phyloP scores from a whole-genome alignment of 2,113 vertebrate genomes.

The Equus quagga region DNA sequence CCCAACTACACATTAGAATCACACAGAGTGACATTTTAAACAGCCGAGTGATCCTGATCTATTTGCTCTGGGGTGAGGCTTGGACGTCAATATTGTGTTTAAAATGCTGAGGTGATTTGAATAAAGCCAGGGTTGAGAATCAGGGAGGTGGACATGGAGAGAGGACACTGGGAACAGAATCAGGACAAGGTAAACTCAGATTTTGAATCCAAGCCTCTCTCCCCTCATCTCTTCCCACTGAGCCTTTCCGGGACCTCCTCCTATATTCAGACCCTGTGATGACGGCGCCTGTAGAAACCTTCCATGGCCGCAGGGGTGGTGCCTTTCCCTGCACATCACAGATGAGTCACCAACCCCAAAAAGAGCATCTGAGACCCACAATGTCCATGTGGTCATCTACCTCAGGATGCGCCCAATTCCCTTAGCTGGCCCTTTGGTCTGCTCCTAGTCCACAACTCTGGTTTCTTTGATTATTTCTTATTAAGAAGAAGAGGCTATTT shows the following conservation, averaged over 20 bases:
- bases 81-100: background rate
- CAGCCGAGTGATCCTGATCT: background rate
- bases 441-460: background rate
- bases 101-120: background rate
- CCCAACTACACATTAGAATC: background rate
- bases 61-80: background rate
- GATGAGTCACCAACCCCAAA: background rate
- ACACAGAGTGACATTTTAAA: background rate
- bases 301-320: background rate
- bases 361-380: background rate
- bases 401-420: background rate
- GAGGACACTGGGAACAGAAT: background rate
- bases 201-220: background rate
- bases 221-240: accelerated
- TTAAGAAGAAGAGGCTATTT: background rate
- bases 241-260: background rate
- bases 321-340: background rate
- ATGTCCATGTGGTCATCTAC: accelerated
- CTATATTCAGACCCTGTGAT: background rate
- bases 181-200: accelerated
- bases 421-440: background rate
- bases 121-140: background rate
- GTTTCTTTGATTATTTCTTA: background rate
- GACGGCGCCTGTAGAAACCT: background rate
- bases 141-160: background rate